phyloP scores from a whole-genome alignment of 1,140 invertebrate genomes.

The Trichonephila inaurata region DNA sequence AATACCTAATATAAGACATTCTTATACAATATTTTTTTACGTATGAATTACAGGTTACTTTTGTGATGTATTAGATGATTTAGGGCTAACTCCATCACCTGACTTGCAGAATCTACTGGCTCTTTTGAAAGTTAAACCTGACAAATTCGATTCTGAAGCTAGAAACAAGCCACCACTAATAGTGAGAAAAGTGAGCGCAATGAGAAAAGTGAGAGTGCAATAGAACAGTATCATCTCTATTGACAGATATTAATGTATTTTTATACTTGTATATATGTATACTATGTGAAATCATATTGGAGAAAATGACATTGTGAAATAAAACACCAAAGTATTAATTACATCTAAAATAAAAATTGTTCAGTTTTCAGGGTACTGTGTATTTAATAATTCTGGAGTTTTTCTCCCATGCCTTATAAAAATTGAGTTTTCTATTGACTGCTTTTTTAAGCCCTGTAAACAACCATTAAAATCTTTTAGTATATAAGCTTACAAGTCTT shows the following conservation, averaged over 20 bases:
- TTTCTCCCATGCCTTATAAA: too few species aligned
- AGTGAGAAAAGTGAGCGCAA: slow-evolving; percentile 88
- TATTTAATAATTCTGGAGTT: background rate
- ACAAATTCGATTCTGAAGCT: slow-evolving; percentile 86
- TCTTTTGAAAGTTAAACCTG: slow-evolving; percentile 86
- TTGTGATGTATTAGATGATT: slow-evolving; percentile 91
- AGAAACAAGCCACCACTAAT: slow-evolving; percentile 86
- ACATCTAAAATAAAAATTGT: background rate
- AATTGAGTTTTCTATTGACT: too few species aligned
- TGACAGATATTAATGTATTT: background rate
- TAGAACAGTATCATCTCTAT: background rate
- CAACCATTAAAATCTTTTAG: too few species aligned
- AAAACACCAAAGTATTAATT: background rate
- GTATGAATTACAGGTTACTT: slow-evolving; percentile 86
- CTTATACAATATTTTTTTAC: background rate
- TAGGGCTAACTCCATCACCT: slow-evolving; percentile 88
- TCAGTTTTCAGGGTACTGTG: background rate
- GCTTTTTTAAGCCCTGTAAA: too few species aligned
- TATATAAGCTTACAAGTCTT: too few species aligned
- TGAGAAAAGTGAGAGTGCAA: slow-evolving; percentile 83
- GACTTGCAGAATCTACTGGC: slow-evolving; percentile 86
- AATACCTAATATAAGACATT: background rate
- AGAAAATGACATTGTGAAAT: background rate
- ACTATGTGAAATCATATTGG: background rate
- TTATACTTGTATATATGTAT: background rate